Percentiles rank a stretch among this genome's conserved stretches.
Conservation (phyloP, 2,888 invertebrate genomes). For the Synergus laeviventris region DNA sequence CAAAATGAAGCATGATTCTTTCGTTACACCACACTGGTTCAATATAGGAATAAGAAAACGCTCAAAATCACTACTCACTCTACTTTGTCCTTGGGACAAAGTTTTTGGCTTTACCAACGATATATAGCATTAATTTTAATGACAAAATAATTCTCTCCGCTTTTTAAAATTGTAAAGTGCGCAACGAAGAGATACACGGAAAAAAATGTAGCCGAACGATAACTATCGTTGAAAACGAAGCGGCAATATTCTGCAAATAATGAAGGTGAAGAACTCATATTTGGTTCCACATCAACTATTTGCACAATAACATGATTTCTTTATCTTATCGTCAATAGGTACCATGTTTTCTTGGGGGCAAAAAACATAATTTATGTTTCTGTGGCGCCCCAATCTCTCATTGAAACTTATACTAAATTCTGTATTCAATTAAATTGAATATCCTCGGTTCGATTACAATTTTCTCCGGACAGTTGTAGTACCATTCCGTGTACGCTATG, state of each 20-base stretch:
- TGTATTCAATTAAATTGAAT: background rate
- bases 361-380: background rate
- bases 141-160: slow-evolving; percentile 31
- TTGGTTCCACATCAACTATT: too few relatives aligned
- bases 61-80: slow-evolving; percentile 13
- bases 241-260: background rate
- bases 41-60: slow-evolving; percentile 29
- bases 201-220: background rate
- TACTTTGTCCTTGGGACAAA: slow-evolving; percentile 2
- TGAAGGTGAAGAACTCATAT: too few relatives aligned
- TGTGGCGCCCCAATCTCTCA: background rate
- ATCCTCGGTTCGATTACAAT: background rate
- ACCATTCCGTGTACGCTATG: background rate
- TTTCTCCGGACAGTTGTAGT: slow-evolving; percentile 7
- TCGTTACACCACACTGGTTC: slow-evolving; percentile 3
- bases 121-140: background rate
- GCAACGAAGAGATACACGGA: slow-evolving; percentile 6
- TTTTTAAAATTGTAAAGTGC: slow-evolving; percentile 5
- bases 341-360: slow-evolving; percentile 3
- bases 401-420: background rate
- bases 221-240: background rate
- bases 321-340: background rate
- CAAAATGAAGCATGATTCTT: slow-evolving; percentile 13
- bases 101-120: slow-evolving; percentile 12
- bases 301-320: too few relatives aligned